A percentile compares a stretch with the other conserved stretches of the same genome.
Evolutionary conservation across 1,140 invertebrate genomes (phyloP).

Genomic region (Aphelinus atriplicis): DNA sequence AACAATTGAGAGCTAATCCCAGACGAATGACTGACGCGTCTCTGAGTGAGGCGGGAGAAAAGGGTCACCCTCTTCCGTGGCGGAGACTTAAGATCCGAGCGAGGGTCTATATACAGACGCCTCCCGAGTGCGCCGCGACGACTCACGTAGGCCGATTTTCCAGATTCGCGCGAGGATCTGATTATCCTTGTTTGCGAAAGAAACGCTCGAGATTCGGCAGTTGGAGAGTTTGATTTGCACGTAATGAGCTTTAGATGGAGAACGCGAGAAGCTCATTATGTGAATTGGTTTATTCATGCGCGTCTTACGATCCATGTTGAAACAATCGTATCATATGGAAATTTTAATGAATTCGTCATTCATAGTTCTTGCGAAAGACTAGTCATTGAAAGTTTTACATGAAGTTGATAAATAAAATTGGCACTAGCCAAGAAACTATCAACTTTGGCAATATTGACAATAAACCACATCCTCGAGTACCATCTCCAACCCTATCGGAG

Average conservation of each 20-base stretch:
- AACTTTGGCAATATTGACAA: conserved; percentile 61
- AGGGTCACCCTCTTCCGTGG: neutral
- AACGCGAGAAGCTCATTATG: too few species aligned
- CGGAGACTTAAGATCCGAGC: conserved; percentile 12
- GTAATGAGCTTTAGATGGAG: too few species aligned
- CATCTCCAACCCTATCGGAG: conserved; percentile 5
- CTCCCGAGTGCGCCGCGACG: neutral
- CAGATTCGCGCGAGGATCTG: conserved; percentile 7
- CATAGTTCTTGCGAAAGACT: too few species aligned
- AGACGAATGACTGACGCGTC: conserved; percentile 64
- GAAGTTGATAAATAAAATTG: too few species aligned
- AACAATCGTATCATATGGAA: too few species aligned
- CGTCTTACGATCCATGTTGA: too few species aligned
- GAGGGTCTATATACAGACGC: neutral
- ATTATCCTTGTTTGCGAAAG: conserved; percentile 21
- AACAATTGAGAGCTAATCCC: conserved; percentile 65
- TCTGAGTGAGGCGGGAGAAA: conserved; percentile 21
- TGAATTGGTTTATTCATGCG: too few species aligned
- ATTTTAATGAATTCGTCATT: too few species aligned
- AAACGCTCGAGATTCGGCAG: neutral
- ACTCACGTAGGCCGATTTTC: neutral
- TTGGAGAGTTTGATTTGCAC: neutral
- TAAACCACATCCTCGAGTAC: conserved; percentile 49
- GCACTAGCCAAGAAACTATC: neutral
- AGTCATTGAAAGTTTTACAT: too few species aligned